These are phyloP conservation scores for Pagrus major DNA, from an alignment of 2,113 vertebrate species.

Conservation along the genomic window DNA sequence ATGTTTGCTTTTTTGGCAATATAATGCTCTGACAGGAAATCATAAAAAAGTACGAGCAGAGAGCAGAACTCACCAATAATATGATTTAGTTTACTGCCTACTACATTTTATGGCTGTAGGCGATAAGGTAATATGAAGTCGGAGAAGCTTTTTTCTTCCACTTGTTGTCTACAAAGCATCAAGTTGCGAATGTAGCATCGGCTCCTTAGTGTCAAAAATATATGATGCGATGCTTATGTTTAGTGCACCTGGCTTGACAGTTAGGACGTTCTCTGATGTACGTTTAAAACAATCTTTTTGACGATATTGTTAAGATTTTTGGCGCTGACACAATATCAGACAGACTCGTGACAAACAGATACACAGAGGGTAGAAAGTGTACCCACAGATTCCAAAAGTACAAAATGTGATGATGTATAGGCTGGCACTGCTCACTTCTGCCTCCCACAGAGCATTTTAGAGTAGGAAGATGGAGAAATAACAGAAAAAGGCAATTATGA, in stretches of 20 bases:
- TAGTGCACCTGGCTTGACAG: too few relatives aligned
- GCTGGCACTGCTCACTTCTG: neutral
- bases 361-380: neutral
- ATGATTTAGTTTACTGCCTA: neutral
- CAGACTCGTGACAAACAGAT: neutral
- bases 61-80: neutral
- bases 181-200: neutral
- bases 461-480: neutral
- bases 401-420: slow-evolving; percentile 1
- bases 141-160: neutral
- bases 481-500: slow-evolving; percentile 3
- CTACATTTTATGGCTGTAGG: neutral
- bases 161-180: neutral
- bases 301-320: neutral
- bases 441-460: slow-evolving; percentile 2
- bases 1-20: too few relatives aligned
- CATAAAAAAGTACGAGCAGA: neutral
- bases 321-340: neutral
- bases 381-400: neutral
- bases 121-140: neutral
- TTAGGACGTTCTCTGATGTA: too few relatives aligned
- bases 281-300: neutral
- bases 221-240: neutral
- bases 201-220: neutral
- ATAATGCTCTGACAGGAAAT: neutral